These are phyloP conservation scores for Daktulosphaira vitifoliae DNA, from an alignment of 1,140 invertebrate species.

Conservation along the genomic window DNA sequence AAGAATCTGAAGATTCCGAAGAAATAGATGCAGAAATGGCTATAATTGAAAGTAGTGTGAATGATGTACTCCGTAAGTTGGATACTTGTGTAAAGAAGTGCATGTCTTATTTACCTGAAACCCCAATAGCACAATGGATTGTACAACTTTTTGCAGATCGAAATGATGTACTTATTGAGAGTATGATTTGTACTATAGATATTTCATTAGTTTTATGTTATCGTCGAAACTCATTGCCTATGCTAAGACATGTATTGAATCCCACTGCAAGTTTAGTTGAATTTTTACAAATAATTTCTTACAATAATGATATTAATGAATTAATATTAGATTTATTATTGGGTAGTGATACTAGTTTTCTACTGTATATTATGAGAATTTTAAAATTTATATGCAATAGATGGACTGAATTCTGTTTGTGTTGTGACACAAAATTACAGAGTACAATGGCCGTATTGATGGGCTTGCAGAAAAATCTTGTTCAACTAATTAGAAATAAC, in stretches of 20 bases:
- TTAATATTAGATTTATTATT: constrained; percentile 71
- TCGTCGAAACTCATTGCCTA: constrained; percentile 59
- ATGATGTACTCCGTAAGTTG: constrained; percentile 66
- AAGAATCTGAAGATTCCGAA: constrained; percentile 53
- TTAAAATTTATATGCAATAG: constrained; percentile 75
- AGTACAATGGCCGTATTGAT: constrained; percentile 76
- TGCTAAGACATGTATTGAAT: constrained; percentile 67
- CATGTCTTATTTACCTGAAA: constrained; percentile 77
- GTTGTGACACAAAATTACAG: constrained; percentile 66
- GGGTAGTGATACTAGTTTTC: constrained; percentile 83
- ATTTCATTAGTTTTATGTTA: constrained; percentile 75
- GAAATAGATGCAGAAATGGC: constrained; percentile 83
- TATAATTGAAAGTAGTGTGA: constrained; percentile 72
- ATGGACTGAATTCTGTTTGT: constrained; percentile 70
- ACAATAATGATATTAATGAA: constrained; percentile 60
- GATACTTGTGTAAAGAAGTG: constrained; percentile 72
- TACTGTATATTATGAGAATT: constrained; percentile 74
- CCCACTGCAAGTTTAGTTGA: constrained; percentile 74
- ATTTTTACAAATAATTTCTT: constrained; percentile 71
- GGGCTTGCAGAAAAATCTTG: constrained; percentile 66
- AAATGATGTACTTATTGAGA: constrained; percentile 81
- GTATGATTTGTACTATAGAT: constrained; percentile 84
- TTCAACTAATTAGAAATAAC: constrained; percentile 67
- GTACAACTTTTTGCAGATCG: constrained; percentile 82
- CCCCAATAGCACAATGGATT: constrained; percentile 75